Base-by-base conservation (phyloP, 2,888 invertebrate species). In the Incurvaria masculella region DNA sequence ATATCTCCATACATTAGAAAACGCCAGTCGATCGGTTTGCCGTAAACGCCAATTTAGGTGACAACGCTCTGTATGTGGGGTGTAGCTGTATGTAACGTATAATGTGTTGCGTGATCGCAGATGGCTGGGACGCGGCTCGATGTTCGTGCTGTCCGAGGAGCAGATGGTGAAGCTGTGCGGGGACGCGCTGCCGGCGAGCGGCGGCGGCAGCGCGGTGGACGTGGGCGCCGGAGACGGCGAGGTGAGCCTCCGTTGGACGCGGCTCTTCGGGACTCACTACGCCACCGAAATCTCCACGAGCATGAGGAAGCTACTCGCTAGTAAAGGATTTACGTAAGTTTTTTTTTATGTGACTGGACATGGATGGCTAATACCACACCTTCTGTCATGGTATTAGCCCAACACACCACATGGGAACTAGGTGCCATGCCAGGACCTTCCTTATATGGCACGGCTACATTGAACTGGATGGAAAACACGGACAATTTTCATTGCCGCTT, bases 171-270 rank as follows among this genome's bases (percentile, higher is more conserved):
- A 75, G 49, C 72, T 95, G 56, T 71, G 90, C 55, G 66, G 68
- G 44, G 63, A 62, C 4, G 65, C 68, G 42, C 57, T 52, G 39
- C 41, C 55, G 38, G 39, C 49, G 48, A 52, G 52, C 45, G 53
- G 53, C 18, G 49, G 56, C 21, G 66, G 64, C 42, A 72, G 83
- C 8, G 63, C 89, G 40, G 79, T 97, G 44, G 97, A 97, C 75
- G 81, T 97, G 47, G 97, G 97, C 44, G 97, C 97, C 2, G 97
- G 97, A 2, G 97, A 98, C 74, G 98, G 98, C 0, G 89, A 90
- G 61, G 94, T 97, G 46, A 97, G 97, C 39, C 79, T 86, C 17
- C 83, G 88, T 50, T 84, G 97, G 70, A 84, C 88, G 0, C 80
- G 83, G 46, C 82, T 90, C 52, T 94, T 89, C 73, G 4, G 74